phyloP scores from a whole-genome alignment of 2,797 vertebrate genomes.

The Lutjanus argentimaculatus region DNA sequence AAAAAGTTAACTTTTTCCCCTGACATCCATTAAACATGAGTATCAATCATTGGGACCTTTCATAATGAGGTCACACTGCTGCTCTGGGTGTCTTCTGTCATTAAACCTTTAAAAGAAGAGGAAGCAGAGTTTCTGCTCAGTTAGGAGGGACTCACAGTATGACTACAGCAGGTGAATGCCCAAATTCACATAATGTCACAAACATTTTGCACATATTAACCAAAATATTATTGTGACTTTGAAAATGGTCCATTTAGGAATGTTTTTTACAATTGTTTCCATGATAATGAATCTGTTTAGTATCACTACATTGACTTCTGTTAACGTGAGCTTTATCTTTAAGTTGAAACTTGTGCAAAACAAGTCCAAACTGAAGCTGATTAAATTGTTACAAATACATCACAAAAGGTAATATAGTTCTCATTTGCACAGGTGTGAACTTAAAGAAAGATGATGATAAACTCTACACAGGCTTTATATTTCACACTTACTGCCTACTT shows the following conservation, averaged over 20 bases:
- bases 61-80: slow-evolving; percentile 34
- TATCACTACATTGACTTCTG: neutral
- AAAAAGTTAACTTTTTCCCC: neutral
- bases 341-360: no score
- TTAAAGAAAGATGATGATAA: neutral
- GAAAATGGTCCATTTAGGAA: neutral
- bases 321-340: no score
- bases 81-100: slow-evolving; percentile 32
- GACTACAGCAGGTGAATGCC: no score
- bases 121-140: no score
- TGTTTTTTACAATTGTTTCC: neutral
- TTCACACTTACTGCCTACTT: slow-evolving; percentile 49
- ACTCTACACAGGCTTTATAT: slow-evolving; percentile 18
- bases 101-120: no score
- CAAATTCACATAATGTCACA: neutral
- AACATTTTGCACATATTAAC: neutral
- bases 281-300: neutral
- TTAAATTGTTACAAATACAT: no score
- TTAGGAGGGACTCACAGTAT: no score
- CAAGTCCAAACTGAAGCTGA: no score
- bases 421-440: neutral
- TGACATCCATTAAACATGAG: neutral
- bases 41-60: neutral
- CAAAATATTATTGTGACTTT: neutral
- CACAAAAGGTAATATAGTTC: no score